phyloP scores from a whole-genome alignment of 1,140 invertebrate genomes.

The Zaprionus vittiger region DNA sequence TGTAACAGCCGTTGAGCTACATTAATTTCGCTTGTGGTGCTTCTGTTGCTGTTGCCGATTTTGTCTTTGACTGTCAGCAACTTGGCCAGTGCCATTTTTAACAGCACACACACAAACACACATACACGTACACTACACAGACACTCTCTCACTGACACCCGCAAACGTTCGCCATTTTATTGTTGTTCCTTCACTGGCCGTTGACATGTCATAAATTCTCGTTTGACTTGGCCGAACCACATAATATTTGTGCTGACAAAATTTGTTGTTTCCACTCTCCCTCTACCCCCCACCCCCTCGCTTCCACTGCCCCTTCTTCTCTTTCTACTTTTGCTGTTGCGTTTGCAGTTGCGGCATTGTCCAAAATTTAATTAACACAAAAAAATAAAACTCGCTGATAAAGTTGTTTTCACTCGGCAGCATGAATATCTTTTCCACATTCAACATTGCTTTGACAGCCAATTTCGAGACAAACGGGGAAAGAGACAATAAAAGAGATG shows the following conservation, averaged over 20 bases:
- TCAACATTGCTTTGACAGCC: slow-evolving; percentile 50
- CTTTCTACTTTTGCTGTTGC: slow-evolving; percentile 27
- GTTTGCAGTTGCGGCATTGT: slow-evolving; percentile 48
- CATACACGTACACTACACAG: slow-evolving; percentile 12
- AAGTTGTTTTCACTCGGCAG: slow-evolving; percentile 52
- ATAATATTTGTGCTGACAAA: slow-evolving; percentile 53
- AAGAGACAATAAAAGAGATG: not conserved
- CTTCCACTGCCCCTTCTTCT: not conserved
- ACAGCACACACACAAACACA: slow-evolving; percentile 1
- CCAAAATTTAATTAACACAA: slow-evolving; percentile 76
- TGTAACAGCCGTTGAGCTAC: slow-evolving; percentile 27
- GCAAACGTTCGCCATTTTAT: slow-evolving; percentile 1
- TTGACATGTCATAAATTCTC: slow-evolving; percentile 72
- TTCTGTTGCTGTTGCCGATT: slow-evolving; percentile 33
- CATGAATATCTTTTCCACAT: slow-evolving; percentile 27
- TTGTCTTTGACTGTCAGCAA: slow-evolving; percentile 58
- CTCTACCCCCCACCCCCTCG: not conserved
- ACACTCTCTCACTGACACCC: not conserved
- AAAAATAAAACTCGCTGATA: slow-evolving; percentile 47
- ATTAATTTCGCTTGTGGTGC: slow-evolving; percentile 45
- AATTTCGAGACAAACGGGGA: slow-evolving; percentile 36
- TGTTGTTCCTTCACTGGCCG: slow-evolving; percentile 34
- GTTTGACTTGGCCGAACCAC: slow-evolving; percentile 56
- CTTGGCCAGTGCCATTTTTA: slow-evolving; percentile 66
- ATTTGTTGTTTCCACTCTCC: slow-evolving; percentile 18